These are phyloP conservation scores for Coleophora flavipennella DNA, from an alignment of 2,888 invertebrate species.

Conservation along the genomic window DNA sequence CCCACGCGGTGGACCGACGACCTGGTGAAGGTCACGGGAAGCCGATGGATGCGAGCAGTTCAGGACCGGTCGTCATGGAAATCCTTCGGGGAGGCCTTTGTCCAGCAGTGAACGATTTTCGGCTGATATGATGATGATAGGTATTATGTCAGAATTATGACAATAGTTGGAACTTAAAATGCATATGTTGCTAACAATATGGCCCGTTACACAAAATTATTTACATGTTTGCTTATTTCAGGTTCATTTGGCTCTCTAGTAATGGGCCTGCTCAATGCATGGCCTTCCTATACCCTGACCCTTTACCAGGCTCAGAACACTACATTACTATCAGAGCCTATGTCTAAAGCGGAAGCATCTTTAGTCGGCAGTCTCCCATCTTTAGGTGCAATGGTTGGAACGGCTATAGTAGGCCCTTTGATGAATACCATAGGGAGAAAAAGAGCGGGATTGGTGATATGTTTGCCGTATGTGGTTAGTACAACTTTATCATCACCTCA, in stretches of 20 bases:
- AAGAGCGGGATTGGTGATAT: slow-evolving; percentile 59
- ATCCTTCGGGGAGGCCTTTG: too few species aligned
- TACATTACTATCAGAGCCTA: slow-evolving; percentile 48
- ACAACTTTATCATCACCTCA: too few species aligned
- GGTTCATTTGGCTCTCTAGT: slow-evolving; percentile 37
- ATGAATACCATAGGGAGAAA: slow-evolving; percentile 69
- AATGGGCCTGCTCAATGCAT: slow-evolving; percentile 58
- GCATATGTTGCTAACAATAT: too few species aligned
- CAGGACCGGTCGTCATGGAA: too few species aligned
- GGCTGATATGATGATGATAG: too few species aligned
- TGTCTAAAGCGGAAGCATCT: slow-evolving; percentile 61
- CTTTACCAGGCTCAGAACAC: slow-evolving; percentile 46
- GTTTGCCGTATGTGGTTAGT: slow-evolving; percentile 63
- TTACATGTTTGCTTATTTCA: slow-evolving; percentile 19
- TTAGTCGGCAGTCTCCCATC: slow-evolving; percentile 71
- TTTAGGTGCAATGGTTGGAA: slow-evolving; percentile 64
- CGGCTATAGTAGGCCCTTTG: slow-evolving; percentile 52
- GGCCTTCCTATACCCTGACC: slow-evolving; percentile 72
- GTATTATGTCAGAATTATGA: too few species aligned
- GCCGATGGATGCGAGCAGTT: too few species aligned
- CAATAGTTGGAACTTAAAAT: too few species aligned
- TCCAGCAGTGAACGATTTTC: too few species aligned
- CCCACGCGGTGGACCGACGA: too few species aligned
- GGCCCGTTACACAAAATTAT: too few species aligned
- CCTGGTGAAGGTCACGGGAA: too few species aligned